Evolutionary conservation across 2,797 vertebrate species (phyloP).

Genomic region (Halcyon leucocephala): DNA sequence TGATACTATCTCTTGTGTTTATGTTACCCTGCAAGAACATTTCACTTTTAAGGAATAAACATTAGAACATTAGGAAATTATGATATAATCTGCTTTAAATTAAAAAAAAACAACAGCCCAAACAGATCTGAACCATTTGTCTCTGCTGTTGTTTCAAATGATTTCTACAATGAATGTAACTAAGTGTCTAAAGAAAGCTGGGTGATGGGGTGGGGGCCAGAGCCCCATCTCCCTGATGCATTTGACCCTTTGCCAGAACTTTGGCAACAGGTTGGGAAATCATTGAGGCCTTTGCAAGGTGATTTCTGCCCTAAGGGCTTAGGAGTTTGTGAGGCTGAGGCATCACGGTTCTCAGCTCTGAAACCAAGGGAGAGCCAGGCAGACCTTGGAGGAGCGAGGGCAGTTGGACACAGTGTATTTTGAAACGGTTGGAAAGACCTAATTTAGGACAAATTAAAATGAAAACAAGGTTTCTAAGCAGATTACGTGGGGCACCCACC

Average conservation of each 20-base stretch:
- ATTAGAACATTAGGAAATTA: background rate
- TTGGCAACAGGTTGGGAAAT: background rate
- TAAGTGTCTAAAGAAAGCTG: background rate
- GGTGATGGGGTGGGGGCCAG: background rate
- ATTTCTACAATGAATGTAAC: background rate
- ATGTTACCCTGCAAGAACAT: constrained; percentile 1
- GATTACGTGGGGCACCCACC: background rate
- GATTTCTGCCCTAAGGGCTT: background rate
- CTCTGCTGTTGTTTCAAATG: background rate
- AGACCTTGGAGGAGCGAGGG: background rate
- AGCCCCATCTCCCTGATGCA: background rate
- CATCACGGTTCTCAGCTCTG: background rate
- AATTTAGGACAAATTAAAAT: background rate
- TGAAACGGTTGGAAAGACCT: background rate
- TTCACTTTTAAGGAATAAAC: constrained; percentile 20
- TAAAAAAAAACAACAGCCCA: background rate
- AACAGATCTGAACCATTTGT: background rate
- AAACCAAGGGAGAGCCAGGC: accelerated
- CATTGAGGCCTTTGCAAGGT: background rate
- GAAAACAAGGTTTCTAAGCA: background rate
- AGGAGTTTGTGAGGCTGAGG: background rate
- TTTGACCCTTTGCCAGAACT: background rate
- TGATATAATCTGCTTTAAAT: constrained; percentile 2
- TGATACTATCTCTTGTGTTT: constrained; percentile 5
- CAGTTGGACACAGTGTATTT: background rate